Evolutionary conservation across 2,888 invertebrate species (phyloP), one percentile per base, ranked within the genome.

Genomic region (Clepsis dumicolana): DNA sequence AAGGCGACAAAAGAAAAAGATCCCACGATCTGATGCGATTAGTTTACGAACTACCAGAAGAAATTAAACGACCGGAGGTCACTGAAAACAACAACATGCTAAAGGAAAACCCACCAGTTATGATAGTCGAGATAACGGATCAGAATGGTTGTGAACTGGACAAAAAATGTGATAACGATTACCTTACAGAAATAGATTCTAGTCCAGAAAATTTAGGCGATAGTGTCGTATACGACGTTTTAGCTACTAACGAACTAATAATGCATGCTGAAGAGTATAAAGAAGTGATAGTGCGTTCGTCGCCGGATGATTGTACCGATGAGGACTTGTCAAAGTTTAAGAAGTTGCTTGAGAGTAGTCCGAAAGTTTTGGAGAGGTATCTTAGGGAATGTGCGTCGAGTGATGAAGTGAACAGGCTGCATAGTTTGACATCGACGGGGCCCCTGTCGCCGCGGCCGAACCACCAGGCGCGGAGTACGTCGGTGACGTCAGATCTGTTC

Each of bases 401-500:
- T 1, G 96, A 96, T 74, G 94, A 96, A 73, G 89, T 96, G 73
- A 91, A 94, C 73, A 93, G 95, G 78, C 84, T 96, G 80, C 95
- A 95, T 77, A 92, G 85, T 77, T 84, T 94, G 74, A 94, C 95
- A 64, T 94, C 95, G 44, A 91, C 91, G 50, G 94, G 94, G 18
- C 88, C 91, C 1, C 70, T 93, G 65, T 93, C 93, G 8, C 93
- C 91, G 48, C 84, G 89, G 78, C 94, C 94, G 18, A 86, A 85
- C 60, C 90, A 92, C 70, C 94, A 93, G 76, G 94, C 94, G 8
- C 94, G 95, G 74, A 94, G 97, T 71, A 96, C 96, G 54, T 97
- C 97, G 54, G 96, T 97, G 74, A 97, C 97, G 53, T 97, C 97
- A 73, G 97, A 98, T 84, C 94, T 98, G 72, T 97, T 97, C 89